phyloP scores from a whole-genome alignment of 2,113 vertebrate species.

The Chauna torquata region DNA sequence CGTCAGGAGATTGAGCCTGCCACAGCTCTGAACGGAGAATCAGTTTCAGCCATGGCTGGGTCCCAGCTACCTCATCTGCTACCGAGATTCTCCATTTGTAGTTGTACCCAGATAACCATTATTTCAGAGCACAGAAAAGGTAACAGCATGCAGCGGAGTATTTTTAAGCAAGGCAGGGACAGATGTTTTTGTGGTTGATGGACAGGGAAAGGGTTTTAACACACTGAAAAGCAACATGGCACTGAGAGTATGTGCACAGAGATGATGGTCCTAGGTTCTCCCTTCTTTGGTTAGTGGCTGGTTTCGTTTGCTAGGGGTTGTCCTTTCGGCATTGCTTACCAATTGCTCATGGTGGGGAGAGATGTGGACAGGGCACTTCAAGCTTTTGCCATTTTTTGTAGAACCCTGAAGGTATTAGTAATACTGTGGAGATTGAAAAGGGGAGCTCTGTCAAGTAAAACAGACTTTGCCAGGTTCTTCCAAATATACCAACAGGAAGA shows the following conservation, averaged over 20 bases:
- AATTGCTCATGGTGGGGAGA: accelerated
- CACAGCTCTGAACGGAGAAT: neutral
- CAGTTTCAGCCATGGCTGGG: neutral
- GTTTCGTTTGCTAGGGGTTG: neutral
- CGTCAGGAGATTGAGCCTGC: neutral
- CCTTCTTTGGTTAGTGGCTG: neutral
- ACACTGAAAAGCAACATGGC: neutral
- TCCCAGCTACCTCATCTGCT: neutral
- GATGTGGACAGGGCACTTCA: neutral
- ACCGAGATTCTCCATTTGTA: accelerated
- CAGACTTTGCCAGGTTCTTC: neutral
- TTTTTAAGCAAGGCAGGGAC: neutral
- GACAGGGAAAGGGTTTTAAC: too few relatives aligned
- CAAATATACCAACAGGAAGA: neutral
- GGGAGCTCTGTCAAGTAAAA: neutral
- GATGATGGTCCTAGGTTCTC: neutral
- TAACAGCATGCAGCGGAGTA: neutral
- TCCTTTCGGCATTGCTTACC: neutral
- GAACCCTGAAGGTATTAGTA: neutral
- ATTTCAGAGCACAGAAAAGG: neutral
- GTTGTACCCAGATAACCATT: neutral
- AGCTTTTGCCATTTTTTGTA: neutral
- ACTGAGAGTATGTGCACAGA: neutral
- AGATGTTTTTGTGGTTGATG: neutral
- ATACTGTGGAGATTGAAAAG: neutral